Base-by-base conservation (phyloP, 1,140 invertebrate genomes). In the Phenacoccus solenopsis region DNA sequence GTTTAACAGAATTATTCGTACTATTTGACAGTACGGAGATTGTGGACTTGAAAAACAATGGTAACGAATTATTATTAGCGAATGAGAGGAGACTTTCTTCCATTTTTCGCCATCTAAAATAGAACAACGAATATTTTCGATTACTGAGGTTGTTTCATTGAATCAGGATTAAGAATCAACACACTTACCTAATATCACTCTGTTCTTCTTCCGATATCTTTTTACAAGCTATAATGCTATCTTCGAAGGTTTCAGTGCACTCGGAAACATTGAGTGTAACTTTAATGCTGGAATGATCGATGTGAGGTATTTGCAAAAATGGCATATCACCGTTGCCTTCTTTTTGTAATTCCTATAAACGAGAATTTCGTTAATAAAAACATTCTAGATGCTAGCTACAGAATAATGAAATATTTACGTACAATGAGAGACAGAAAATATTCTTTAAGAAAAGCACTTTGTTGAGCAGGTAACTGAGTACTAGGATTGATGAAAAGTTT, bases 361-460 rank as follows among this genome's bases (percentile, higher is more conserved):
- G 70, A 69, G 27, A 28, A 30, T 24, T 28, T 28, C 22, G 22
- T 49, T 70, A 38, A 30, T n/a, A 70, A 72, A 22, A 56, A 20
- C 69, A 57, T 12, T 27, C 71, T 49, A 69, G 64, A 35, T 9
- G 13, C 32, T 25, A 59, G 59, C 35, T 38, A 32, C 59, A 71
- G 13, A 20, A 79, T 79, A 80, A 75, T 24, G 72, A 73, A 21
- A 28, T n/a, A 30, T 28, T 67, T 69, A 30, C 1, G n/a, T 64
- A 72, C 21, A 16, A 28, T 28, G 20, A 49, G 74, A 28, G 71
- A 69, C 75, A 75, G 64, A 72, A 96, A 84, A 81, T 93, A 97
- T 81, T 97, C 94, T 74, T 90, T 85, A 7, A 96, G 81, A 81
- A 94, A 95, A 71, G 86, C 85, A 67, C 86, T 83, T 80, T 96